Evolutionary conservation across 2,797 vertebrate genomes (phyloP), one percentile per base, ranked within the genome.

Genomic region (Phaenicophaeus curvirostris): DNA sequence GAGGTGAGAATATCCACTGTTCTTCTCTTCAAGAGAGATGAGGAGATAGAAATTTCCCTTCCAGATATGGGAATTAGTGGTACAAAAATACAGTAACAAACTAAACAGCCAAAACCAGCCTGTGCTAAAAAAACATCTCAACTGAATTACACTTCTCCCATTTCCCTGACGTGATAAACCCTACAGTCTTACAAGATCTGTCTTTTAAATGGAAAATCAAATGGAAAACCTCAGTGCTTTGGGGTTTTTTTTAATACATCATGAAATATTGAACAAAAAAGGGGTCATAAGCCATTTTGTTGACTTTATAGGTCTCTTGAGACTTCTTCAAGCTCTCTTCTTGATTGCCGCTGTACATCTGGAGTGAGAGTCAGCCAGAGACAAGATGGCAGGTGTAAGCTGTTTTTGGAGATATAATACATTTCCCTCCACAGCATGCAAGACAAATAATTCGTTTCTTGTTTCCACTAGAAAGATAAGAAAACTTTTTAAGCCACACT

Each of bases 201-300:
- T 89, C 87, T 91, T 94, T 95, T 78, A 94, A 84, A 95, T 84
- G 90, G 94, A 94, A 94, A 96, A 96, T 90, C 93, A 95, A 93
- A 96, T 55, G 69, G 87, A 88, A 91, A 95, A 90, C 85, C 90
- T 93, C 74, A 48, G 48, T 0, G 3, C 77, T 86, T 94, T 74
- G 31, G 19, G 7, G 37, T 67, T 41, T 67, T 78, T 87, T 93
- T 96, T 94, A 30, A 93, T 85, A 89, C 19, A 10, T 77, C 93
- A 92, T 96, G 89, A 95, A 96, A 96, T 95, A 95, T 95, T 95
- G 92, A 96, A 95, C 81, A 94, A 85, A 94, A 92, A 95, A 82
- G 92, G 89, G 90, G 95, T 89, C 90, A 94, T 95, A 94, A 95
- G 90, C 86, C 87, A 82, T 96, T 96, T 80, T 94, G 88, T 87